Percentiles rank a stretch among this genome's conserved stretches.
These are phyloP conservation scores for Nasonovia ribisnigri DNA, from an alignment of 2,888 invertebrate genomes.

Conservation along the genomic window DNA sequence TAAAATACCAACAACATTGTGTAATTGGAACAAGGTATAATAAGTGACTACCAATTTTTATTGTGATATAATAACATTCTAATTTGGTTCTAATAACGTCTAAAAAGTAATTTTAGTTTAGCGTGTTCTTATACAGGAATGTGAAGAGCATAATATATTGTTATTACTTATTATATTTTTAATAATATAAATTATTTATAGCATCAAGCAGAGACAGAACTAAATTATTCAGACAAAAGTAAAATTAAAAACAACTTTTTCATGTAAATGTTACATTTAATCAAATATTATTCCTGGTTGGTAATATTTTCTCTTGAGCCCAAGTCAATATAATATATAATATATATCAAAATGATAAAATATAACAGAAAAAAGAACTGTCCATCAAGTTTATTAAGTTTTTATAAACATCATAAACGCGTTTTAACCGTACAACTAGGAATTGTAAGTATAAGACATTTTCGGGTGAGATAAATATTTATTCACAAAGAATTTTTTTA, in stretches of 20 bases:
- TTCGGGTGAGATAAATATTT: not conserved
- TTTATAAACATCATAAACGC: not conserved
- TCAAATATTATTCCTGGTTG: constrained; percentile 17
- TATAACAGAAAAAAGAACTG: not conserved
- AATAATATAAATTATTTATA: constrained; percentile 6
- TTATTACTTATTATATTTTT: constrained; percentile 1
- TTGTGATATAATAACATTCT: too few relatives aligned
- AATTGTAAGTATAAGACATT: not conserved
- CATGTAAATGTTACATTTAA: constrained; percentile 24
- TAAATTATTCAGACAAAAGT: not conserved
- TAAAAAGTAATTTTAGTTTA: not conserved
- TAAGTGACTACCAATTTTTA: not conserved
- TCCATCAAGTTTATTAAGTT: constrained; percentile 20
- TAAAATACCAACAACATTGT: not conserved
- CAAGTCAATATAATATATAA: not conserved
- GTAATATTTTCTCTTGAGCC: not conserved
- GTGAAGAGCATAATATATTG: not conserved
- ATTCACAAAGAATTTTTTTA: not conserved
- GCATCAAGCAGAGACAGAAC: not conserved
- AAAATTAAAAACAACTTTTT: constrained; percentile 1
- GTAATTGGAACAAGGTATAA: not conserved
- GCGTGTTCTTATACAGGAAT: not conserved
- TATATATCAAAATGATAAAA: constrained; percentile 34
- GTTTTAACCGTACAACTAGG: not conserved
- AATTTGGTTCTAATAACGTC: not conserved